A percentile compares a stretch with the other conserved stretches of the same genome.
Evolutionary conservation across 2,113 vertebrate genomes (phyloP).

Genomic region (Passer domesticus): DNA sequence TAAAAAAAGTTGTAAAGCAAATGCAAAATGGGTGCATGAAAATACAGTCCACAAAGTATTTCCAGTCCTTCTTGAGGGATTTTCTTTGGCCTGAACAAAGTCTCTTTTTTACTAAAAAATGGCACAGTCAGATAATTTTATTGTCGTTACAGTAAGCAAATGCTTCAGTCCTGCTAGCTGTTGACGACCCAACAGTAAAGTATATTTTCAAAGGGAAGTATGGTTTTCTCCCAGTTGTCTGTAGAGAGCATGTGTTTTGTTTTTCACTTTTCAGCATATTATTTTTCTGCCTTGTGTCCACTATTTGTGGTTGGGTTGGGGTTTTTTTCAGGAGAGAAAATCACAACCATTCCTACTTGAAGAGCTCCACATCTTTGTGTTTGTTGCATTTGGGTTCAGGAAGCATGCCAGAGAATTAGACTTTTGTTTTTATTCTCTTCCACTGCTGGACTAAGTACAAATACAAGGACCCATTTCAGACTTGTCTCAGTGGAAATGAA

Average conservation of each 20-base stretch:
- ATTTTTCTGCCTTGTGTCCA: not conserved
- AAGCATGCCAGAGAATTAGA: not conserved
- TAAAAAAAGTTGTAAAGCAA: not conserved
- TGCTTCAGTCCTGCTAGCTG: not conserved
- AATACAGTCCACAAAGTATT: not conserved
- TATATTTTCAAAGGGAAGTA: not conserved
- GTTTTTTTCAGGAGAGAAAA: not conserved
- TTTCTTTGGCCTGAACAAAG: not conserved
- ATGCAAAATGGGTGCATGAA: not conserved
- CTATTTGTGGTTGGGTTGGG: not conserved
- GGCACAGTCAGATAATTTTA: not conserved
- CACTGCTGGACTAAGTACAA: not conserved
- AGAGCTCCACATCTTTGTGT: not conserved
- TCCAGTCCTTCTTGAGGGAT: not conserved
- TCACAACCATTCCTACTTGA: not conserved
- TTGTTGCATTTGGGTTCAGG: not conserved
- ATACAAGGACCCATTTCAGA: not conserved
- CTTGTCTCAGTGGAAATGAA: not conserved
- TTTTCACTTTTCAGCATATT: not conserved
- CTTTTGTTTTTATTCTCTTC: not conserved
- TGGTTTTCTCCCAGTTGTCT: not conserved
- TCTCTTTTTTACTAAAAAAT: not conserved
- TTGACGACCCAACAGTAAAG: not conserved
- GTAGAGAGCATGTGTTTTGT: not conserved
- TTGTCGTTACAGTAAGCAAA: not conserved